Conservation (phyloP, 1,140 invertebrate genomes). For the Cydia pomonella region DNA sequence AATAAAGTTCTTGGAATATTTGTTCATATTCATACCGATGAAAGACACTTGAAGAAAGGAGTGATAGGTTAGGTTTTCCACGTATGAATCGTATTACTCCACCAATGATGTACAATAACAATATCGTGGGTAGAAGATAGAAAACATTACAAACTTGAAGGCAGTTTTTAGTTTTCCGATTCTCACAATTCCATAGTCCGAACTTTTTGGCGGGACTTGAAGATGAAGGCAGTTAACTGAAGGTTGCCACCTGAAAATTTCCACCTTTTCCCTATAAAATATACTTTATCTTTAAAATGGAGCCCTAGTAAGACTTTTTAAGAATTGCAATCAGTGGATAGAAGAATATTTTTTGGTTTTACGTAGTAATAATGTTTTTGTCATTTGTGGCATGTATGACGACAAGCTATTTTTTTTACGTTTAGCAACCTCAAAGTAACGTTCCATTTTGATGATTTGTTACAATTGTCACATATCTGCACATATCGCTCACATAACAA, state of each 20-base stretch:
- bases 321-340: too few relatives aligned
- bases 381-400: too few relatives aligned
- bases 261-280: neutral
- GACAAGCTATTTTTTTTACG: too few relatives aligned
- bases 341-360: too few relatives aligned
- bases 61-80: neutral
- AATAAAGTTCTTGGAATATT: conserved; percentile 60
- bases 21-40: conserved; percentile 45
- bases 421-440: neutral
- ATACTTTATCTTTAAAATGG: neutral
- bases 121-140: conserved; percentile 6
- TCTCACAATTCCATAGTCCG: neutral
- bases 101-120: neutral
- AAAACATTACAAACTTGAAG: neutral
- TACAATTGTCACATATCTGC: too few relatives aligned
- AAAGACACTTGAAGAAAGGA: neutral
- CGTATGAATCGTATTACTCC: neutral
- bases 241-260: neutral
- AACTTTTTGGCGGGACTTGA: conserved; percentile 18
- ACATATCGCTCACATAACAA: too few relatives aligned
- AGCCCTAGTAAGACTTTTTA: too few relatives aligned
- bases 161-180: neutral
- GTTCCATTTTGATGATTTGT: neutral
- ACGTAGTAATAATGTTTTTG: neutral
- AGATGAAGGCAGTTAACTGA: neutral